Percentiles rank a stretch among this genome's conserved stretches.
Evolutionary conservation across 2,888 invertebrate species (phyloP).

Genomic region (Athalia rosae): DNA sequence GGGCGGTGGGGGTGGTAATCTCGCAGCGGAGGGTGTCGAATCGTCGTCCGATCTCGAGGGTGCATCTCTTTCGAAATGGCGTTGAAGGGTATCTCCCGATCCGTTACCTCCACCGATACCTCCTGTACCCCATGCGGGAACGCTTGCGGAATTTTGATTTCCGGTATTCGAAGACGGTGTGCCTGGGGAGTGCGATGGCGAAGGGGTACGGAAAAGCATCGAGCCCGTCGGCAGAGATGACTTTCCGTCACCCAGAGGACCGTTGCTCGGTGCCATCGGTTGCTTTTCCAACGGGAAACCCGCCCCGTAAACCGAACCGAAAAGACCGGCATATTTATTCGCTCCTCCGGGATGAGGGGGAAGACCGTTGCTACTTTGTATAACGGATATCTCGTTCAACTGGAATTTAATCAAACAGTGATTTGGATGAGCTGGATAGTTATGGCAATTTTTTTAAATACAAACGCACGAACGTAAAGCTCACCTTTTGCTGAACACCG

Average conservation of each 20-base stretch:
- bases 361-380: constrained; percentile 84
- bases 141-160: constrained; percentile 73
- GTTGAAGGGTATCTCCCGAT: constrained; percentile 75
- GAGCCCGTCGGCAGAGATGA: constrained; percentile 68
- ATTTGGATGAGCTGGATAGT: constrained; percentile 4
- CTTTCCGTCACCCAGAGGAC: constrained; percentile 64
- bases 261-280: constrained; percentile 74
- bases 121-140: constrained; percentile 68
- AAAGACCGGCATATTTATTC: constrained; percentile 84
- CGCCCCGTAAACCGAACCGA: constrained; percentile 83
- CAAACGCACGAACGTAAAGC: constrained; percentile 46
- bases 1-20: constrained; percentile 79
- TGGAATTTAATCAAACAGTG: constrained; percentile 71
- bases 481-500: constrained; percentile 92
- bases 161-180: constrained; percentile 68
- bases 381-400: constrained; percentile 88
- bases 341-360: constrained; percentile 75
- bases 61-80: constrained; percentile 77
- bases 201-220: constrained; percentile 71
- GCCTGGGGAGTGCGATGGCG: constrained; percentile 72
- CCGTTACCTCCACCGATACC: constrained; percentile 53
- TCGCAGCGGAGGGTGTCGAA: constrained; percentile 72
- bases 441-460: no score
- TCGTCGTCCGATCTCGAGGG: constrained; percentile 71
- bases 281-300: constrained; percentile 76